These are phyloP conservation scores for Crambe crambe DNA, from an alignment of 37 sponge, comb jelly and placozoan genomes.

Conservation along the genomic window DNA sequence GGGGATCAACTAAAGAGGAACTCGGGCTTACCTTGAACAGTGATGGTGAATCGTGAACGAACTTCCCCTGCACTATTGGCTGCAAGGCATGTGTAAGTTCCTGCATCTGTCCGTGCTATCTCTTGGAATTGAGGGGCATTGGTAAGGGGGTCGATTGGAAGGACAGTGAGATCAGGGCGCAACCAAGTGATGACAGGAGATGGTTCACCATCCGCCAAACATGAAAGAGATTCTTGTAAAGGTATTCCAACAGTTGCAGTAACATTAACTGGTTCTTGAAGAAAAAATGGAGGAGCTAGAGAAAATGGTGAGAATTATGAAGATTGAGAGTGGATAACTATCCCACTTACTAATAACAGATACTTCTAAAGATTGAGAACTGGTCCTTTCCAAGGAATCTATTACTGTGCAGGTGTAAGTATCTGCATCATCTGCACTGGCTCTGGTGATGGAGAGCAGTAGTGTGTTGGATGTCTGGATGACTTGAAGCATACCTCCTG, in stretches of 20 bases:
- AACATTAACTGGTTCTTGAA: background rate
- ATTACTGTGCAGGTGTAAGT: constrained; percentile 8
- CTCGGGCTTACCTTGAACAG: constrained; percentile 34
- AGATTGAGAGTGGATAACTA: background rate
- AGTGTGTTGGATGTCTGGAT: background rate
- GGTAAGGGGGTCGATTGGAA: background rate
- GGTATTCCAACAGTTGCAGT: background rate
- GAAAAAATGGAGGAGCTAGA: constrained; percentile 17
- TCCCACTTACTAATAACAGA: background rate
- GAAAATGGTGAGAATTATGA: background rate
- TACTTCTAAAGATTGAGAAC: background rate
- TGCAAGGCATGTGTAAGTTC: constrained; percentile 31
- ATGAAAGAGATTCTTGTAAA: background rate
- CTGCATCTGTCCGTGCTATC: constrained; percentile 23
- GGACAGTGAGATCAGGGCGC: constrained; percentile 10
- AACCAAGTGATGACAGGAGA: constrained; percentile 34
- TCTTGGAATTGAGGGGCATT: constrained; percentile 13
- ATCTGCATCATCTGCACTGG: background rate
- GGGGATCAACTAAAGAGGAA: background rate
- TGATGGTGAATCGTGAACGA: constrained; percentile 17
- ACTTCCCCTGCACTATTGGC: constrained; percentile 16
- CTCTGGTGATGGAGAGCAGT: background rate
- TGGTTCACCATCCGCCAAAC: constrained; percentile 37
- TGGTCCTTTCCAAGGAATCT: background rate
- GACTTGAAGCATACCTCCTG: background rate